Evolutionary conservation across 2,797 vertebrate species (phyloP).

Genomic region (Alfaro cultratus): DNA sequence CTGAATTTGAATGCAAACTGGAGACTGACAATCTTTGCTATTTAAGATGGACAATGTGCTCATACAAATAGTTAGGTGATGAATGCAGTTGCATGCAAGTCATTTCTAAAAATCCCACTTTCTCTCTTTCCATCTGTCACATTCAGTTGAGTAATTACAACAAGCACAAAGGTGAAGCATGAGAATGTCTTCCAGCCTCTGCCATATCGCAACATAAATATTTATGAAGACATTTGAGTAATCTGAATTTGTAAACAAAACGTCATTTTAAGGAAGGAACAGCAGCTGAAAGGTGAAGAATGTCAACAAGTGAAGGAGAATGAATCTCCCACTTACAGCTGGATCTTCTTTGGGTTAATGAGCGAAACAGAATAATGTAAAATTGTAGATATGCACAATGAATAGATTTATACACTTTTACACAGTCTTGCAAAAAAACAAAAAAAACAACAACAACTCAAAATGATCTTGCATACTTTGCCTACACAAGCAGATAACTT

Average conservation of each 20-base stretch:
- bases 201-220: not conserved
- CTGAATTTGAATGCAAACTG: not conserved
- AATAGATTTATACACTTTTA: not conserved
- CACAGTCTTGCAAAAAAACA: not conserved
- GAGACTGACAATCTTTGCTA: not conserved
- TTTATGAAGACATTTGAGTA: conserved; percentile 4
- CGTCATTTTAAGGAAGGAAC: not conserved
- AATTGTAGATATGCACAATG: not conserved
- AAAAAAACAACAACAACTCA: not conserved
- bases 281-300: not conserved
- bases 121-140: not conserved
- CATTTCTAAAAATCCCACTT: not conserved
- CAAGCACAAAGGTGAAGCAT: not conserved
- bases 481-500: not conserved
- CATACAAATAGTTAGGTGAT: not conserved
- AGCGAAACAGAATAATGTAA: not conserved
- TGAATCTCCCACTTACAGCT: not conserved
- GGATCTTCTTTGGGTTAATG: conserved; percentile 1
- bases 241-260: conserved; percentile 1
- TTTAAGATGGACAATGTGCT: not conserved
- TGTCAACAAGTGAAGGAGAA: not conserved
- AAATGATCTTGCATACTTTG: not conserved
- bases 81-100: not conserved
- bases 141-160: not conserved
- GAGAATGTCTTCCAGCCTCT: conserved; percentile 4